A percentile compares a stretch with the other conserved stretches of the same genome.
Evolutionary conservation across 2,888 invertebrate genomes (phyloP).

Genomic region (Icerya purchasi): DNA sequence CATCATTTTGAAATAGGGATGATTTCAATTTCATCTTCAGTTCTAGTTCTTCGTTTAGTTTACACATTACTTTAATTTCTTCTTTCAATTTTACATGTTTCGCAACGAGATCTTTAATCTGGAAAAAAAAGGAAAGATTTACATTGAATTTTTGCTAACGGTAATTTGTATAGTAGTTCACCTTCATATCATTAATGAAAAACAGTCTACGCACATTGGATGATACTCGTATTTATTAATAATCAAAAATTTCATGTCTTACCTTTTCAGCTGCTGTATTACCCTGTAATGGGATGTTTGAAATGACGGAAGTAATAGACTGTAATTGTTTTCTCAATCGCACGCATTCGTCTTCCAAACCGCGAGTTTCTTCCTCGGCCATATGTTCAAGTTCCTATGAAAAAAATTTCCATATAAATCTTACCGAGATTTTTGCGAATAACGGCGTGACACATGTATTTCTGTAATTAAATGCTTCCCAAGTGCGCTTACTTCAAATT

Average conservation of each 20-base stretch:
- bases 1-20: slow-evolving; percentile 19
- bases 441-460: no score
- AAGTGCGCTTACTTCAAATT: slow-evolving; percentile 23
- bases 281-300: slow-evolving; percentile 8
- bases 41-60: slow-evolving; percentile 27
- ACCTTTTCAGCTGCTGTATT: slow-evolving; percentile 15
- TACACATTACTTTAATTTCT: slow-evolving; percentile 9
- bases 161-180: no score
- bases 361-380: slow-evolving; percentile 24
- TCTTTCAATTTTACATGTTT: not conserved
- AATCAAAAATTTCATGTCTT: no score
- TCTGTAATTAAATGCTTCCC: no score
- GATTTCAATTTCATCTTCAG: slow-evolving; percentile 22
- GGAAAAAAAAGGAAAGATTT: no score
- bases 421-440: no score
- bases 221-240: no score
- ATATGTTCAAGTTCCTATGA: slow-evolving; percentile 24
- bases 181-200: no score
- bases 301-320: not conserved
- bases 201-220: no score
- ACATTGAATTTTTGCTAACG: no score
- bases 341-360: slow-evolving; percentile 22
- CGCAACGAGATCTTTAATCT: not conserved
- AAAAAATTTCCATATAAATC: no score
- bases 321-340: slow-evolving; percentile 24